Base-by-base conservation (phyloP, 2,113 vertebrate species). In the Pomatostomus ruficeps region DNA sequence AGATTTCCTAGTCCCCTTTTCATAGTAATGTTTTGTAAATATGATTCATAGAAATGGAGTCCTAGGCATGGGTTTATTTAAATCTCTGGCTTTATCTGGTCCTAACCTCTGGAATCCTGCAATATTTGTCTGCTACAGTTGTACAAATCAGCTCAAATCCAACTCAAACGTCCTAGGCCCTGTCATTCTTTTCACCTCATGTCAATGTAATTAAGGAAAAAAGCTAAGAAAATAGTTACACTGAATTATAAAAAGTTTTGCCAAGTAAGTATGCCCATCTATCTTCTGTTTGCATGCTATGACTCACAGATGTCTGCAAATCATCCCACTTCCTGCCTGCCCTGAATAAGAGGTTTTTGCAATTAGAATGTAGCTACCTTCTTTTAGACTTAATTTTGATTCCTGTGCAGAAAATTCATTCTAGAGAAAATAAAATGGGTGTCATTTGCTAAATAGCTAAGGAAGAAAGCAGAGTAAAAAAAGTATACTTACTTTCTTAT, bases 261-360 rank as follows among this genome's bases (percentile, higher is more conserved):
- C 46, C 0, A 2, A 85, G 83, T 68, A 87, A 87, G 81, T 45
- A 65, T 35, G 42, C 46, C 36, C 54, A 66, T 88, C 70, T 96
- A 91, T 76, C 48, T 95, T 91, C 70, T 9, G 5, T 96, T 93
- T 82, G 54, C 3, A 0, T 91, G 48, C 48, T 86, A 52, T 94
- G 93, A 94, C 85, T 96, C 91, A 96, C 57, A 75, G 70, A 65
- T 71, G 20, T 62, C 78, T 55, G 29, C 46, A 91, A 79, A 95
- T 48, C 79, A 86, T 88, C 58, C 46, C 0, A 0, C 86, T 96
- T 96, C 85, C 89, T 97, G 95, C 89, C 70, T 89, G 65, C 45
- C 26, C 51, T 38, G 46, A 45, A 71, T 75, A 90, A 61, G 51
- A 84, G 23, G 4, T 63, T 95, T 95, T 93, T 38, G 45, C 45